Conservation (phyloP, 2,888 invertebrate genomes). For the Cheilosia variabilis region DNA sequence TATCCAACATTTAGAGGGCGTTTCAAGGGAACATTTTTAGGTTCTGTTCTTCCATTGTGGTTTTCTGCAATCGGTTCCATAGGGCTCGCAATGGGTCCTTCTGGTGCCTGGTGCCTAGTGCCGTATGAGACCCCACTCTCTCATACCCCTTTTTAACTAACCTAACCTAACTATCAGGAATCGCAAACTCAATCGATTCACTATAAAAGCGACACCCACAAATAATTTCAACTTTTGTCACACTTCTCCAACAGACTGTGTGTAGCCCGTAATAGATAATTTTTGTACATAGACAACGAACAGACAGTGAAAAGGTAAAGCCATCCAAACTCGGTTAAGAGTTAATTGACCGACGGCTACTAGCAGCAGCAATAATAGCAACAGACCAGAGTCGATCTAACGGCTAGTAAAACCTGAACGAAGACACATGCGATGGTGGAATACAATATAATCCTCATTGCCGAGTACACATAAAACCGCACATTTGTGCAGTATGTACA, state of each 20-base stretch:
- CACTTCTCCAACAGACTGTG: constrained; percentile 38
- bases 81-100: no score
- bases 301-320: constrained; percentile 47
- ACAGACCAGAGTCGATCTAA: constrained; percentile 12
- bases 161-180: no score
- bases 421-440: constrained; percentile 32
- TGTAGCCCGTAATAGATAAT: neutral
- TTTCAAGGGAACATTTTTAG: no score
- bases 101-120: no score
- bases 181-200: no score
- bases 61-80: no score
- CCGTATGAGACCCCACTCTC: no score
- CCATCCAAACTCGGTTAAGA: constrained; percentile 64
- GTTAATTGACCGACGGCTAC: constrained; percentile 69
- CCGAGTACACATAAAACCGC: constrained; percentile 24
- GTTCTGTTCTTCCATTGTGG: no score
- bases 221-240: neutral
- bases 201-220: no score
- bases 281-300: constrained; percentile 21
- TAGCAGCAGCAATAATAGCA: constrained; percentile 4
- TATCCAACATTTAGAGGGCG: no score
- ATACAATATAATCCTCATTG: constrained; percentile 38
- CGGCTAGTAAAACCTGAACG: constrained; percentile 12
- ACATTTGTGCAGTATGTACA: constrained; percentile 36
- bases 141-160: no score